Evolutionary conservation across 2,888 invertebrate species (phyloP).

Genomic region (Conistra vaccinii): DNA sequence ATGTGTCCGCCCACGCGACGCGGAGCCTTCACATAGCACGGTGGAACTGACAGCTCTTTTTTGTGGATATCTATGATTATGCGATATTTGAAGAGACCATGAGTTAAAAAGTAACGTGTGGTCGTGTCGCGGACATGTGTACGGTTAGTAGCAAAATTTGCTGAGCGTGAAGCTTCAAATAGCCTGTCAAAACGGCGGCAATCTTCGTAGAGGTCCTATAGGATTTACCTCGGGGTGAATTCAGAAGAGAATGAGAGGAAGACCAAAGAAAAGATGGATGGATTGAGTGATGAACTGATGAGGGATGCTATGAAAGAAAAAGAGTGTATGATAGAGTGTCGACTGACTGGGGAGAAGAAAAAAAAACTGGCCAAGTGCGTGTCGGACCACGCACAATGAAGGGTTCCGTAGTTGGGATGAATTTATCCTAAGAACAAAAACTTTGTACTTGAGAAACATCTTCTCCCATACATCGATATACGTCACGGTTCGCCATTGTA

Average conservation of each 20-base stretch:
- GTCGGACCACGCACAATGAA: too few species aligned
- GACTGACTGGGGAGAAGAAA: too few species aligned
- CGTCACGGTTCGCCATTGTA: too few species aligned
- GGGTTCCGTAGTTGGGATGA: too few species aligned
- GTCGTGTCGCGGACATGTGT: not conserved
- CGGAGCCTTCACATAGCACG: conserved; percentile 28
- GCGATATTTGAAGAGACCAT: conserved; percentile 13
- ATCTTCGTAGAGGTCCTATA: not conserved
- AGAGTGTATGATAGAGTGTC: not conserved
- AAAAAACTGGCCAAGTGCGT: too few species aligned
- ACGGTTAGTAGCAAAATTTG: not conserved
- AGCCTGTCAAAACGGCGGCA: not conserved
- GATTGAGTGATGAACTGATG: not conserved
- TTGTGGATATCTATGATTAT: conserved; percentile 4
- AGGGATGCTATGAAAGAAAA: not conserved
- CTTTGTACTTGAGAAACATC: too few species aligned
- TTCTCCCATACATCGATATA: too few species aligned
- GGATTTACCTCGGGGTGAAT: not conserved
- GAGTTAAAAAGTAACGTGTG: not conserved
- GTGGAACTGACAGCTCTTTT: conserved; percentile 21
- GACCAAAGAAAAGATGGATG: not conserved
- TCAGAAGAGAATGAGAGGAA: not conserved
- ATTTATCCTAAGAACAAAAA: too few species aligned
- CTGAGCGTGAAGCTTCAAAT: not conserved
- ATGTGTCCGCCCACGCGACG: conserved; percentile 60